phyloP scores from a whole-genome alignment of 2,113 vertebrate genomes.

The Todiramphus saurophagus region DNA sequence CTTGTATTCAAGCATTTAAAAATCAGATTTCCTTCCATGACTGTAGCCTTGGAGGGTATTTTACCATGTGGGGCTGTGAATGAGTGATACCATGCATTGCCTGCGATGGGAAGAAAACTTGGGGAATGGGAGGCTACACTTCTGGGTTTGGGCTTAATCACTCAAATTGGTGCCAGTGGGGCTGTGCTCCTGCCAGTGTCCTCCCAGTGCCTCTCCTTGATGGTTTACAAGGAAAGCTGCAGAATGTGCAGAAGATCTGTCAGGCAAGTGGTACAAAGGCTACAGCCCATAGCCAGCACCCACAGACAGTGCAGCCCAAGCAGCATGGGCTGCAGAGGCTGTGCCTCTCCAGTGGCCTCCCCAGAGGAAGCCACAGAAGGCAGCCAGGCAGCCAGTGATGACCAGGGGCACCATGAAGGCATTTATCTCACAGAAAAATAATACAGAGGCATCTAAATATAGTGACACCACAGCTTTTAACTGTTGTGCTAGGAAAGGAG shows the following conservation, averaged over 20 bases:
- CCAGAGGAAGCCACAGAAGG: not conserved
- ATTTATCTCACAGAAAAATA: not conserved
- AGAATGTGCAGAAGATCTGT: not conserved
- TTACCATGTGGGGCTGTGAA: not conserved
- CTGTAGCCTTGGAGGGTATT: not conserved
- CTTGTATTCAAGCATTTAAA: not conserved
- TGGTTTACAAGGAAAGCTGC: not conserved
- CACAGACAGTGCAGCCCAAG: not conserved
- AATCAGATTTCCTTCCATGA: fast-evolving
- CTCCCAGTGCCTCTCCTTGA: fast-evolving
- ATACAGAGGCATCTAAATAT: slow-evolving; percentile 4
- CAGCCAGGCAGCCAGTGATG: not conserved
- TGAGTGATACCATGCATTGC: fast-evolving
- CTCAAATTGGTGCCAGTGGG: not conserved
- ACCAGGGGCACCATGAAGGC: not conserved
- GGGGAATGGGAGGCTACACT: not conserved
- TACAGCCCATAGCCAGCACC: not conserved
- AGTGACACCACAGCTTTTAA: slow-evolving; percentile 45
- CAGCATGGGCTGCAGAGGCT: fast-evolving
- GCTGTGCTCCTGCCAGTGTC: not conserved
- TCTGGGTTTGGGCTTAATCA: not conserved
- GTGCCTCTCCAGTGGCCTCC: not conserved
- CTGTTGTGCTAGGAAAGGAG: slow-evolving; percentile 62
- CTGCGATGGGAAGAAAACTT: not conserved
- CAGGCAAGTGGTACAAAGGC: not conserved